phyloP scores from a whole-genome alignment of 2,888 invertebrate species.

The Malthinus flaveolus region DNA sequence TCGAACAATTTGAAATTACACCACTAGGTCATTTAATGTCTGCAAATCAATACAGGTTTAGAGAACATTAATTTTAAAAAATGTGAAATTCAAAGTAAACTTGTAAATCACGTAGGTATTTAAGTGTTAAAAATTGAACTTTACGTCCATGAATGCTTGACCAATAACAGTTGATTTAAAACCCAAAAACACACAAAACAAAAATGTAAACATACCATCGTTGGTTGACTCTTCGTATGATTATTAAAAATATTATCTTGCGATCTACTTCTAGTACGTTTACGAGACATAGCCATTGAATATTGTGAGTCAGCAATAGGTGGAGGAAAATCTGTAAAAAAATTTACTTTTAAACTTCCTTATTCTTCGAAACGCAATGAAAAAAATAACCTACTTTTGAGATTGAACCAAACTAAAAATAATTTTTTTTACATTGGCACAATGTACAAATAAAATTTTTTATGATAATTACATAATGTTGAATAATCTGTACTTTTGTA shows the following conservation, averaged over 20 bases:
- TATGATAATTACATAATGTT: too few relatives aligned
- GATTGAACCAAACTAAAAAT: neutral
- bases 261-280: constrained; percentile 52
- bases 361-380: neutral
- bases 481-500: too few relatives aligned
- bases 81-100: too few relatives aligned
- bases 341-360: neutral
- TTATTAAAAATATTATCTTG: constrained; percentile 40
- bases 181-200: neutral
- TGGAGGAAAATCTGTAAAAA: constrained; percentile 17
- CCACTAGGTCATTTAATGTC: too few relatives aligned
- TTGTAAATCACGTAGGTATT: too few relatives aligned
- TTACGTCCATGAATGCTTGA: neutral
- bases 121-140: too few relatives aligned
- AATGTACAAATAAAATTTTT: too few relatives aligned
- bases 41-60: too few relatives aligned
- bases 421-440: neutral
- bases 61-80: too few relatives aligned
- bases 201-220: constrained; percentile 16
- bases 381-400: neutral
- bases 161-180: neutral
- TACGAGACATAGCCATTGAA: constrained; percentile 48
- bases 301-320: constrained; percentile 13
- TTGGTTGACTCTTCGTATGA: constrained; percentile 15
- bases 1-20: too few relatives aligned